Evolutionary conservation across 2,797 vertebrate species (phyloP), one percentile per base, ranked within the genome.

Genomic region (Anniella stebbinsi): DNA sequence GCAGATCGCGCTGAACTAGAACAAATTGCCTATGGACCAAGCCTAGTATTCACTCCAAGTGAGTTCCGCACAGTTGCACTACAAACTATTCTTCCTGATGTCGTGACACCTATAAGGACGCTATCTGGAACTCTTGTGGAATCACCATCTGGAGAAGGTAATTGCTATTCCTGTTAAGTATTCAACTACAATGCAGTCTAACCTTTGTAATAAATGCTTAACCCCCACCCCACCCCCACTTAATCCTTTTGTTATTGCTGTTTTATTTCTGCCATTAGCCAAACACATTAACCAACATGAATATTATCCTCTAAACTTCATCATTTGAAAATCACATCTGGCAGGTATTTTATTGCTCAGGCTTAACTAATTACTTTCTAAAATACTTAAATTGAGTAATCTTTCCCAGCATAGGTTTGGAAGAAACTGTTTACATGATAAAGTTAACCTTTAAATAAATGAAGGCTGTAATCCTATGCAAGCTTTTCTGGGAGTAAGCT

Each of bases 51-150:
- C 93, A 93, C 84, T 21, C 94, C 97, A 0, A 12, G 91, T 0
- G 97, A 97, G 54, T 98, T 98, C 93, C 97, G 95, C 1, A 0
- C 45, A 0, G 78, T 60, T 28, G 84, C 93, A 80, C 72, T 98
- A 94, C 95, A 96, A 87, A 88, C 86, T 33, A 48, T 98, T 69
- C 94, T 98, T 86, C 95, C 96, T 8, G 1, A 87, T 77, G 94
- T 99, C 86, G 51, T 98, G 41, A 91, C 96, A 0, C 96, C 97
- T 1, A 97, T 99, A 87, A 97, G 97, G 87, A 98, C 98, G 0
- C 97, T 99, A 38, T 96, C 98, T 30, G 98, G 98, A 91, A 87
- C 91, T 86, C 0, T 97, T 41, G 80, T 97, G 87, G 87, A 96
- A 12, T 97, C 97, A 93, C 87, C 54, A 87, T 97, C 97, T 83